Evolutionary conservation across 1,140 invertebrate species (phyloP), one percentile per base, ranked within the genome.

Genomic region (Bombus breviceps): DNA sequence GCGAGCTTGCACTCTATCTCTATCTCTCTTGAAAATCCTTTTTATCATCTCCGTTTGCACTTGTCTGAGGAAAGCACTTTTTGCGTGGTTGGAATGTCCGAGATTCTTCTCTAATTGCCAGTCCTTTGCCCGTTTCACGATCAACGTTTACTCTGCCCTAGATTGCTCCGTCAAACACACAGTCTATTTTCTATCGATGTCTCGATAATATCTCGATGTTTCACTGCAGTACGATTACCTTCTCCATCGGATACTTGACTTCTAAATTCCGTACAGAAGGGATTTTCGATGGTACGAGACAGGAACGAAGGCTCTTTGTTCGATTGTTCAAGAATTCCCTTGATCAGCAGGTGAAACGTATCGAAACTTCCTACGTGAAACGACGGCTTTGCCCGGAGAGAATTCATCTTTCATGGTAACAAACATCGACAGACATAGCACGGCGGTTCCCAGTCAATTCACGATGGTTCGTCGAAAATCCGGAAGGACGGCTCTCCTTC

Each of bases 381-480:
- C n/a, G 47, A 3, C 64, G 64, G n/a, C 43, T 62, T 47, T 6
- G 25, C 22, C 18, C 74, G 6, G 12, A 13, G 37, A 69, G 74
- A 43, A 78, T 69, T 83, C 64, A 77, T 83, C 74, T 83, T 69
- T 83, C 73, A 57, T 43, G 62, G 43, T 2, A 76, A 68, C 81
- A 37, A 77, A 43, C 73, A 57, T 68, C 62, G 73, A 43, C 69
- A 34, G 18, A n/a, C 59, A 41, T 22, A 4, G 18, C 57, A 6
- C 41, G n/a, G 34, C 28, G 62, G 32, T 76, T 83, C 5, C 71
- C 28, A 57, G 41, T 43, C 41, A 37, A 41, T 53, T 32, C 34
- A 3, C 25, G n/a, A 18, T 9, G 32, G 41, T 15, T 79, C 41
- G 6, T 18, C 8, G 41, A 12, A 10, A 25, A 73, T 62, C 28